These are phyloP conservation scores for Pipistrellus kuhlii DNA, from an alignment of 2,797 vertebrate species.

Conservation along the genomic window DNA sequence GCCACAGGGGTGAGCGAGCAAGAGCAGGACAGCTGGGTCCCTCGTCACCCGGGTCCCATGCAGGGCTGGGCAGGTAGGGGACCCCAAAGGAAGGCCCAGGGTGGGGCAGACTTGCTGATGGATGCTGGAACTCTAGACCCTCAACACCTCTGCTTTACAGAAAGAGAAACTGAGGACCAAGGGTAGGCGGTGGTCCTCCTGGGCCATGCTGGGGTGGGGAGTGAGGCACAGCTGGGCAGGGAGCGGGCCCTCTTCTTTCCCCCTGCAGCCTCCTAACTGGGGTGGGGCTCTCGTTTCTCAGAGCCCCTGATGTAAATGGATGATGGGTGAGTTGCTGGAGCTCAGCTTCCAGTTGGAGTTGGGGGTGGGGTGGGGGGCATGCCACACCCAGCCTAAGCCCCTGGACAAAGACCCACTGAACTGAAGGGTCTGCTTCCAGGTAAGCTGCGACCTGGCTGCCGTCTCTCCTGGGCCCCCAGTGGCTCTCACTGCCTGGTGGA, in stretches of 20 bases:
- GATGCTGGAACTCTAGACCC: background rate
- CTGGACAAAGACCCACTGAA: background rate
- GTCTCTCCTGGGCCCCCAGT: background rate
- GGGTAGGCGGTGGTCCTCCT: background rate
- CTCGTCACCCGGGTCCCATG: background rate
- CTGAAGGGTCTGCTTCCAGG: background rate
- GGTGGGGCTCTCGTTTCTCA: background rate
- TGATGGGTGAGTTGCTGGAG: background rate
- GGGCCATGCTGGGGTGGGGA: background rate
- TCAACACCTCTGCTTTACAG: background rate
- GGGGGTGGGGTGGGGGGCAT: background rate
- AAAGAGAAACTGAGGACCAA: background rate
- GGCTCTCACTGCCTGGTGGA: background rate
- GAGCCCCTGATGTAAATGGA: background rate
- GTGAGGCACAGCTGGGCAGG: too few relatives aligned
- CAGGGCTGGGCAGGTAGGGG: background rate
- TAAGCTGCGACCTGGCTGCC: background rate
- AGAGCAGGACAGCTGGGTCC: background rate
- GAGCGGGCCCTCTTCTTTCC: background rate
- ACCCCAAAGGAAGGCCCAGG: background rate
- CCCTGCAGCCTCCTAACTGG: accelerated
- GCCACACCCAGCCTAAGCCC: background rate
- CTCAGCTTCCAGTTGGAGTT: background rate
- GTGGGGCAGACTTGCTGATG: background rate
- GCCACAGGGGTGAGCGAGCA: background rate